These are phyloP conservation scores for Manis javanica DNA, from an alignment of 2,797 vertebrate genomes.

Conservation along the genomic window DNA sequence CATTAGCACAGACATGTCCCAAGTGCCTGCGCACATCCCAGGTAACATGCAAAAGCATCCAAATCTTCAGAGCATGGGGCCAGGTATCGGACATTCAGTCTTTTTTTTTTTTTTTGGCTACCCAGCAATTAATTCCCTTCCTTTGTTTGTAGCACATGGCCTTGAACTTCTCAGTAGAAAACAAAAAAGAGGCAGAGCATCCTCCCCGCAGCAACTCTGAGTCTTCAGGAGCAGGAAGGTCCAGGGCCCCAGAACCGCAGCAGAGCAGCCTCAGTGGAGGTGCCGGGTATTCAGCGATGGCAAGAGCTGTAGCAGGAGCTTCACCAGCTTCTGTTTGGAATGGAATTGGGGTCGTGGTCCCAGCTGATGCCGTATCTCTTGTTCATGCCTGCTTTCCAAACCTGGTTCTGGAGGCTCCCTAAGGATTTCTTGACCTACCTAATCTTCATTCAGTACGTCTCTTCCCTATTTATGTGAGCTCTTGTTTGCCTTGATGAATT, in stretches of 20 bases:
- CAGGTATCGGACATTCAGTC: not conserved
- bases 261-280: not conserved
- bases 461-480: not conserved
- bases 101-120: too few relatives aligned
- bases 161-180: not conserved
- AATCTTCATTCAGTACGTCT: not conserved
- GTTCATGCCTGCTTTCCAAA: not conserved
- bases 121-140: not conserved
- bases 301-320: not conserved
- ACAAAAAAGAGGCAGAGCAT: not conserved
- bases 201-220: not conserved
- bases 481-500: not conserved
- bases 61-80: not conserved
- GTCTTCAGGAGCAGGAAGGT: not conserved
- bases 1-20: not conserved
- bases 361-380: not conserved
- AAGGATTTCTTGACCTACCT: not conserved
- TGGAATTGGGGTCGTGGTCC: not conserved
- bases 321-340: not conserved
- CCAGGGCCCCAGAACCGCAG: not conserved
- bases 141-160: not conserved
- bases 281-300: not conserved
- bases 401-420: not conserved
- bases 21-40: not conserved
- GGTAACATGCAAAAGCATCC: rapidly evolving